Evolutionary conservation across 1,140 invertebrate genomes (phyloP).

Genomic region (Scaptodrosophila lebanonensis): DNA sequence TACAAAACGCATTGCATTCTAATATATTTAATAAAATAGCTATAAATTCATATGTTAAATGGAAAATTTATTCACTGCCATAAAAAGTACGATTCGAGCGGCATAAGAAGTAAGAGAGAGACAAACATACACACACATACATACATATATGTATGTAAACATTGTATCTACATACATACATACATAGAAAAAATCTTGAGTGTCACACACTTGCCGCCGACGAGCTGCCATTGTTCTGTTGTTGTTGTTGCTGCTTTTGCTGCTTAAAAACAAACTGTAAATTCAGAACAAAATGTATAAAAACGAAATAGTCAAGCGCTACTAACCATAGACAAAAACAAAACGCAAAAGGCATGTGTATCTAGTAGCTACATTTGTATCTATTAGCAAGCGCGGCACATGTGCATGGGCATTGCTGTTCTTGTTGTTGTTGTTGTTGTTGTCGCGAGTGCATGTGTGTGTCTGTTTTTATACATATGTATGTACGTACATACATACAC

Average conservation of each 20-base stretch:
- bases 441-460: too few relatives aligned
- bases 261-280: conserved; percentile 53
- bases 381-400: conserved; percentile 35
- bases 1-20: conserved; percentile 47
- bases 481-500: conserved; percentile 33
- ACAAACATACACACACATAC: conserved; percentile 9
- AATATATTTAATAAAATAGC: conserved; percentile 58
- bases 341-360: conserved; percentile 47
- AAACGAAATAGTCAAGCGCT: conserved; percentile 47
- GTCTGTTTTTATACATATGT: conserved; percentile 10
- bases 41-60: conserved; percentile 63
- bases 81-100: conserved; percentile 55
- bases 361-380: conserved; percentile 45
- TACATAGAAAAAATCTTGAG: conserved; percentile 28
- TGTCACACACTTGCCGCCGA: conserved; percentile 42
- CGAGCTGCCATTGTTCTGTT: conserved; percentile 15
- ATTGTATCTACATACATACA: conserved; percentile 9
- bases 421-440: too few relatives aligned
- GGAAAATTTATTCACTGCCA: conserved; percentile 53
- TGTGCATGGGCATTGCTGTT: too few relatives aligned
- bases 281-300: conserved; percentile 33
- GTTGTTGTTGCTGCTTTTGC: conserved; percentile 28
- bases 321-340: conserved; percentile 46
- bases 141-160: conserved; percentile 29
- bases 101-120: conserved; percentile 42